Conservation (phyloP, 2,113 vertebrate genomes). For the Canis aureus region DNA sequence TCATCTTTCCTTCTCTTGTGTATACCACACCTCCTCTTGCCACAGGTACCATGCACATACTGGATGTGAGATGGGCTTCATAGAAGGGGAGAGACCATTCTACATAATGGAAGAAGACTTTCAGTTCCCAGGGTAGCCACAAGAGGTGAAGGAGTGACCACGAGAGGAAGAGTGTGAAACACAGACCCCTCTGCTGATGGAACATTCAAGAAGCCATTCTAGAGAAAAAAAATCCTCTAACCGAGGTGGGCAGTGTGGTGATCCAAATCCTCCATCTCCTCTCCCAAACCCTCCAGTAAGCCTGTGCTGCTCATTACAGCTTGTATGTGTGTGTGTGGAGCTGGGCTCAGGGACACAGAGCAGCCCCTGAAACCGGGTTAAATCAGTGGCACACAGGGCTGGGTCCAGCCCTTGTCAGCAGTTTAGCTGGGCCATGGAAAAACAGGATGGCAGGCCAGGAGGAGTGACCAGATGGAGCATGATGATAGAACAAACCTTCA, state of each 20-base stretch:
- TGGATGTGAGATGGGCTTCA: neutral
- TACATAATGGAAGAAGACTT: neutral
- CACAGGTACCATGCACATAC: neutral
- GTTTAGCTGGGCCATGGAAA: neutral
- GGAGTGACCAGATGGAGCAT: neutral
- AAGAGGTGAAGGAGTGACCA: neutral
- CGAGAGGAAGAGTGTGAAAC: neutral
- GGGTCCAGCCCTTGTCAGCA: neutral
- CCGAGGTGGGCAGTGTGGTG: neutral
- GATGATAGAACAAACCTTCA: neutral
- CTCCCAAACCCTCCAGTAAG: neutral
- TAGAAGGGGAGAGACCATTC: neutral
- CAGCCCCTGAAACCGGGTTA: neutral
- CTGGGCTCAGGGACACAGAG: neutral
- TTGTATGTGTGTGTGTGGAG: neutral
- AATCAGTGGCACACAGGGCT: neutral
- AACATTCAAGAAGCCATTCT: neutral
- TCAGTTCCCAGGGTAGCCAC: accelerated
- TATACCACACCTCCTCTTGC: neutral
- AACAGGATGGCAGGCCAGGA: too few species aligned
- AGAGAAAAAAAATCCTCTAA: neutral
- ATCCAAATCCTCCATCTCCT: neutral
- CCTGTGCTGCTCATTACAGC: accelerated
- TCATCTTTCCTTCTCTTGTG: neutral
- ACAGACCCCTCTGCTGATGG: too few species aligned